phyloP scores from a whole-genome alignment of 2,888 invertebrate genomes.

The Tanytarsus gracilentus region DNA sequence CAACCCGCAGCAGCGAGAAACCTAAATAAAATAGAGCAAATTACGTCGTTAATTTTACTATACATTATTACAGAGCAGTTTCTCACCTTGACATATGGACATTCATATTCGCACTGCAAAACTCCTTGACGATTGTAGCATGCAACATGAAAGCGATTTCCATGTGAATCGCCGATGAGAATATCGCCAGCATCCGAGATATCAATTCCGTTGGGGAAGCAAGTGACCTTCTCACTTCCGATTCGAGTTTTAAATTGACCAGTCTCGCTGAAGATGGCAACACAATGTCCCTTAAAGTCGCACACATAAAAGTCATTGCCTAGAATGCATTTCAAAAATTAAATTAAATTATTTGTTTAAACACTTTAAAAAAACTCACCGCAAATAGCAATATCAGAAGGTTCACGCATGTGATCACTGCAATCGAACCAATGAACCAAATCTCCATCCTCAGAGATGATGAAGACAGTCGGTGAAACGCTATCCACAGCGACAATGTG shows the following conservation, averaged over 20 bases:
- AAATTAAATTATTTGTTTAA: constrained; percentile 3
- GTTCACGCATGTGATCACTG: constrained; percentile 95
- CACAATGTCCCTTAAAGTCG: constrained; percentile 97
- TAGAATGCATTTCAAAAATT: constrained; percentile 37
- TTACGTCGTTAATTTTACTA: neutral
- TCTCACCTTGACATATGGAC: constrained; percentile 90
- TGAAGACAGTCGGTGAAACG: constrained; percentile 93
- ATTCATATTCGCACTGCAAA: constrained; percentile 87
- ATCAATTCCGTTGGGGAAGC: constrained; percentile 96
- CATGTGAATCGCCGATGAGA: constrained; percentile 93
- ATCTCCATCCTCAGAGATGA: constrained; percentile 85
- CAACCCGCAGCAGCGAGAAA: constrained; percentile 93
- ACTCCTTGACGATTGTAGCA: constrained; percentile 85
- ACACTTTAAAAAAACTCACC: constrained; percentile 47
- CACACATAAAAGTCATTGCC: constrained; percentile 92
- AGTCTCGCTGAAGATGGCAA: constrained; percentile 89
- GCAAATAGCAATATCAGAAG: constrained; percentile 92
- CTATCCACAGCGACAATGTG: constrained; percentile 95
- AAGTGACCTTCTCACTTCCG: constrained; percentile 90
- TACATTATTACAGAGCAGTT: neutral
- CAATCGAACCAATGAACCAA: constrained; percentile 95
- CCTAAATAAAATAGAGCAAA: constrained; percentile 49
- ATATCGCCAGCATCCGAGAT: constrained; percentile 96
- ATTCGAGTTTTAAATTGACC: constrained; percentile 87
- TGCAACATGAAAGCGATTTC: constrained; percentile 94